A percentile compares a stretch with the other conserved stretches of the same genome.
Evolutionary conservation across 92 coral and sea anemone genomes (phyloP).

Genomic region (Pocillopora meandrina): DNA sequence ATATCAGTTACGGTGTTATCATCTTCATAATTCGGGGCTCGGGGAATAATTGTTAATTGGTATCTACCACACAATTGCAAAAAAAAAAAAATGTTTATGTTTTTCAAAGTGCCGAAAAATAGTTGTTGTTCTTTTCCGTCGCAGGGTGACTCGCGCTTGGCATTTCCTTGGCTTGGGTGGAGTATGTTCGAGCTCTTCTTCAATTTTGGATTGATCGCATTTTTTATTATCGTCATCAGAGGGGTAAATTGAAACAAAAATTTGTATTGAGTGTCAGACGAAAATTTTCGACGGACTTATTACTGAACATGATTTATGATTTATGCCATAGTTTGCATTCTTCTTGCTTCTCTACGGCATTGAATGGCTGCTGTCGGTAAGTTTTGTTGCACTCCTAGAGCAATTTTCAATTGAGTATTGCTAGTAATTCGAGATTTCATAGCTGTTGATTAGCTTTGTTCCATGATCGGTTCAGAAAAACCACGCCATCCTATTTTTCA

Average conservation of each 20-base stretch:
- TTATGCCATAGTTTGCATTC: background rate
- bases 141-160: constrained; percentile 20
- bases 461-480: too few relatives aligned
- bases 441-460: too few relatives aligned
- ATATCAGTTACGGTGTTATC: too few relatives aligned
- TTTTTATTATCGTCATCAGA: background rate
- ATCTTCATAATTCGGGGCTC: too few relatives aligned
- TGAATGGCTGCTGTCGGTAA: constrained; percentile 13
- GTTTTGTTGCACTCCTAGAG: background rate
- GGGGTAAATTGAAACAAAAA: background rate
- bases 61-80: too few relatives aligned
- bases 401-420: too few relatives aligned
- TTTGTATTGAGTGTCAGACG: background rate
- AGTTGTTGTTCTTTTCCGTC: background rate
- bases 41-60: too few relatives aligned
- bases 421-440: too few relatives aligned
- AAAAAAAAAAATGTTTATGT: too few relatives aligned
- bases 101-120: too few relatives aligned
- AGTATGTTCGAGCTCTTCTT: background rate
- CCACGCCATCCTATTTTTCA: too few relatives aligned
- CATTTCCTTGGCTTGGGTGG: constrained; percentile 4
- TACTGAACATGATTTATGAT: background rate
- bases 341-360: background rate
- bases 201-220: constrained; percentile 9
- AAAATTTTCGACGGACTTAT: background rate